These are phyloP conservation scores for Alosa sapidissima DNA, from an alignment of 2,797 vertebrate species.

Conservation along the genomic window DNA sequence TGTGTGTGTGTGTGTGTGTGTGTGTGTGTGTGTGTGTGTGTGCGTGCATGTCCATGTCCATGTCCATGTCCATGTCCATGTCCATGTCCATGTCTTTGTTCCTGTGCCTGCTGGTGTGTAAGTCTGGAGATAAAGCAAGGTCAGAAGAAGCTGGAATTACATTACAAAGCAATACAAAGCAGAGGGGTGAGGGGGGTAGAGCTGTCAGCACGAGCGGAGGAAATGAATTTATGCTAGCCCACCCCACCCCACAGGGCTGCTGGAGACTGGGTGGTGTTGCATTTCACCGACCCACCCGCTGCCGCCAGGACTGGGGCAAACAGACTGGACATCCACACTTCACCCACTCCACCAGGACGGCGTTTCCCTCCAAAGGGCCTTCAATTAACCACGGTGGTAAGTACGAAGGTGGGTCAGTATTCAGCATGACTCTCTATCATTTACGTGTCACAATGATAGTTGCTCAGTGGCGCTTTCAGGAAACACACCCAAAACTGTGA, in stretches of 20 bases:
- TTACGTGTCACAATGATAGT: not conserved
- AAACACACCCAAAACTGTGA: not conserved
- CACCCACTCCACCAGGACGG: not conserved
- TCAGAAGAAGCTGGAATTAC: slow-evolving; percentile 24
- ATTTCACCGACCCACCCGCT: not conserved
- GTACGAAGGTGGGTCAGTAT: not conserved
- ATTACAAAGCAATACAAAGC: slow-evolving; percentile 45
- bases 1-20: not conserved
- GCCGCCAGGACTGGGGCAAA: not conserved
- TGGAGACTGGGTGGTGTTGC: not conserved
- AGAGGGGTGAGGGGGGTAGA: not conserved
- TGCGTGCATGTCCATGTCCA: not conserved
- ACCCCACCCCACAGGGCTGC: not conserved
- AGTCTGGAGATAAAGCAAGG: not conserved
- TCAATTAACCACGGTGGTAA: not conserved
- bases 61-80: not conserved
- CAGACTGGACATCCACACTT: not conserved
- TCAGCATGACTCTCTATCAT: not conserved
- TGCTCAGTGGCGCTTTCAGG: not conserved
- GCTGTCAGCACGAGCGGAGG: slow-evolving; percentile 34
- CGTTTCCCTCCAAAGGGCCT: not conserved
- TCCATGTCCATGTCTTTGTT: no score
- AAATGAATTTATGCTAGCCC: slow-evolving; percentile 41
- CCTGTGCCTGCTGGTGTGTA: no score
- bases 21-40: slow-evolving; percentile 1